Percentiles rank a stretch among this genome's conserved stretches.
Evolutionary conservation across 2,888 invertebrate species (phyloP).

Genomic region (Standfussiana lucernea): DNA sequence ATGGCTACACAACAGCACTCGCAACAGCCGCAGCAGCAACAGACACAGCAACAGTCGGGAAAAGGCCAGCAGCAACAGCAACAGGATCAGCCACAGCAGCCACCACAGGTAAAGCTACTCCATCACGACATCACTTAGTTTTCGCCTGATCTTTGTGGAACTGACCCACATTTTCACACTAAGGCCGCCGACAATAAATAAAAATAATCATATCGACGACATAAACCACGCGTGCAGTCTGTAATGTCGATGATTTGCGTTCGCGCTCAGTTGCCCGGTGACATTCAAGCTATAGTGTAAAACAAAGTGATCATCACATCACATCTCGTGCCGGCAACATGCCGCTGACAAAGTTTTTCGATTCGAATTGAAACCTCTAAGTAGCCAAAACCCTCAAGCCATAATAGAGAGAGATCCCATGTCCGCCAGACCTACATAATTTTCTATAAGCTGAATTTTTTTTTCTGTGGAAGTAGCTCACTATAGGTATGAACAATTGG

Average conservation of each 20-base stretch:
- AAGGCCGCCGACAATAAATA: background rate
- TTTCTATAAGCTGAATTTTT: too few species aligned
- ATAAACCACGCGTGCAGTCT: too few species aligned
- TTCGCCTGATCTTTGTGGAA: background rate
- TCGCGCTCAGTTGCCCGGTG: too few species aligned
- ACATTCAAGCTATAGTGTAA: too few species aligned
- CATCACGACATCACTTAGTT: background rate
- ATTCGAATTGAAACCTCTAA: background rate
- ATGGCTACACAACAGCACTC: slow-evolving; percentile 28
- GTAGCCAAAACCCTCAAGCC: background rate
- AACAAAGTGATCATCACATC: too few species aligned
- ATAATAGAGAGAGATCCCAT: background rate
- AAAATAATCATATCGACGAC: background rate
- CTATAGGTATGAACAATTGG: too few species aligned
- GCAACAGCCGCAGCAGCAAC: slow-evolving; percentile 50
- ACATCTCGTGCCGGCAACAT: too few species aligned
- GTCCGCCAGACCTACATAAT: too few species aligned
- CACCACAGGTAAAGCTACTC: slow-evolving; percentile 53
- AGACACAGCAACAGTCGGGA: slow-evolving; percentile 48
- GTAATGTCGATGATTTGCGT: too few species aligned
- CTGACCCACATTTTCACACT: background rate
- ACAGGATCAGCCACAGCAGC: slow-evolving; percentile 63
- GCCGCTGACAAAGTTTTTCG: background rate
- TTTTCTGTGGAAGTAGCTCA: too few species aligned
- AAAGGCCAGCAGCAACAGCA: slow-evolving; percentile 57